Conservation (phyloP, 2,888 invertebrate genomes). For the Xiphydria camelus region DNA sequence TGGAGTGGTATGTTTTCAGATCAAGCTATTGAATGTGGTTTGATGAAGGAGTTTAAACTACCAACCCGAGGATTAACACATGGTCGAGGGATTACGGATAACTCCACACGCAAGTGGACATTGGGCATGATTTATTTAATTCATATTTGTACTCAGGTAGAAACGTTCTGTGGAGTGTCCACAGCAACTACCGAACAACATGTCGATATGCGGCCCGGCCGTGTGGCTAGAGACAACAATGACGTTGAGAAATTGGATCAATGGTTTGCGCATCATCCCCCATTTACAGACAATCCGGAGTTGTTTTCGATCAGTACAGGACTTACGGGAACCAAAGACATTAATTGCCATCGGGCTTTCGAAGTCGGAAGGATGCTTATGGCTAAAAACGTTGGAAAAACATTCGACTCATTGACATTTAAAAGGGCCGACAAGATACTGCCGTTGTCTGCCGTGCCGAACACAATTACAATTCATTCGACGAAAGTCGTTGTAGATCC, state of each 20-base stretch:
- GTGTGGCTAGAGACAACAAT: constrained; percentile 24
- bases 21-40: no score
- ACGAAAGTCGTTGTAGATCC: constrained; percentile 8
- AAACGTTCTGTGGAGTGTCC: constrained; percentile 9
- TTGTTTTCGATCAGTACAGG: constrained; percentile 23
- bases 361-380: constrained; percentile 21
- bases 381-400: constrained; percentile 22
- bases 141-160: neutral
- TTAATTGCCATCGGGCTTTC: constrained; percentile 27
- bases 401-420: constrained; percentile 7
- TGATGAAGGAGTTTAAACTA: no score
- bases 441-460: constrained; percentile 4
- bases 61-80: no score
- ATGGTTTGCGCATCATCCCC: constrained; percentile 27
- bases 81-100: no score
- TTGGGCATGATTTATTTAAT: constrained; percentile 4
- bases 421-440: constrained; percentile 14
- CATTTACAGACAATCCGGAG: constrained; percentile 19
- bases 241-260: constrained; percentile 24
- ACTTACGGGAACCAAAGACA: constrained; percentile 18
- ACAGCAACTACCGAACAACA: constrained; percentile 25
- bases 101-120: constrained; percentile 48
- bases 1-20: no score
- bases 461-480: constrained; percentile 2
- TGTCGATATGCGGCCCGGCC: constrained; percentile 23